Conservation (phyloP, 2,888 invertebrate genomes). For the Cerastis rubricosa region DNA sequence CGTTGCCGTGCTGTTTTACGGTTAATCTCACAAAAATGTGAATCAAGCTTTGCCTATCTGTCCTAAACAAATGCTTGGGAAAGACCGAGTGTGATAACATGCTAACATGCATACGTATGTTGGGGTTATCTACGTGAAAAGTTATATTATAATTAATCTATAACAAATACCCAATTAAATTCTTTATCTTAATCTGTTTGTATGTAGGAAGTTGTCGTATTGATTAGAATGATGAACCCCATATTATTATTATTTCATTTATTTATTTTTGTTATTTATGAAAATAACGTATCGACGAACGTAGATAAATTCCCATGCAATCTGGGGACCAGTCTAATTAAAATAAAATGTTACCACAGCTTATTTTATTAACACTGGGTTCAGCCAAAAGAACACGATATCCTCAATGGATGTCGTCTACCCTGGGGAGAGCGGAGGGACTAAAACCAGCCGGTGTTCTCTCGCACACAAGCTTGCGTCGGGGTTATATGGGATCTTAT, state of each 20-base stretch:
- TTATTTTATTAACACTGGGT: neutral
- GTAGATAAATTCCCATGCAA: neutral
- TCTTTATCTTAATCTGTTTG: neutral
- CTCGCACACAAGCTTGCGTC: no score
- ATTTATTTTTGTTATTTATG: no score
- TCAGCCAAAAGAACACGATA: neutral
- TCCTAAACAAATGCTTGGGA: neutral
- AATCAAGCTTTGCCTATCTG: neutral
- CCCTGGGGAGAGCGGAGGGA: no score
- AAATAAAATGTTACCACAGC: neutral
- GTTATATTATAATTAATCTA: neutral
- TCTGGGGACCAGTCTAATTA: neutral
- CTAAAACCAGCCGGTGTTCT: no score
- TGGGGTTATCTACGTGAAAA: neutral
- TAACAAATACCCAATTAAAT: neutral
- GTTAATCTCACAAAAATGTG: neutral
- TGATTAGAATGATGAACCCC: neutral
- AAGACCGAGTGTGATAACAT: slow-evolving; percentile 1
- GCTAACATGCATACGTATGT: no score
- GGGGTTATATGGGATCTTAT: no score
- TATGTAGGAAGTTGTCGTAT: neutral
- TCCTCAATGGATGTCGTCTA: no score
- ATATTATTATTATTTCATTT: no score
- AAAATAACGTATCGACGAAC: neutral
- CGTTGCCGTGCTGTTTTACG: neutral